Conservation (phyloP, 2,113 vertebrate genomes). For the Buteo buteo region DNA sequence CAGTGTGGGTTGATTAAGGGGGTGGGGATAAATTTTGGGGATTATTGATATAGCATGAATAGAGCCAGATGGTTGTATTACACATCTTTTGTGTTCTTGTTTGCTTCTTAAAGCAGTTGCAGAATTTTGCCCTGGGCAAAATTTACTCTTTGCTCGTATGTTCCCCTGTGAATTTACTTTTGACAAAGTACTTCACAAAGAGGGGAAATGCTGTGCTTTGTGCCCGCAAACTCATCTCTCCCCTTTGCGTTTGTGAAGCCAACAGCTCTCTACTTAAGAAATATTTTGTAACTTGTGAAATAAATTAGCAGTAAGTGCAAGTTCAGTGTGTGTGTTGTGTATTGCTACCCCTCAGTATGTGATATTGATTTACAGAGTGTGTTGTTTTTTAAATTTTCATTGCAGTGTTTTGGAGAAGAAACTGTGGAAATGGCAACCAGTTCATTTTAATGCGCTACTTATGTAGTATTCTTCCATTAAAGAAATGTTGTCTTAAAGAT, state of each 20-base stretch:
- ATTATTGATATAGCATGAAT: constrained; percentile 72
- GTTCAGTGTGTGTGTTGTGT: neutral
- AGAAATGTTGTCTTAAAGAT: constrained; percentile 51
- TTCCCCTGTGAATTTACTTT: constrained; percentile 74
- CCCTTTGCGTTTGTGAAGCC: constrained; percentile 58
- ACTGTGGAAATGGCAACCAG: constrained; percentile 2
- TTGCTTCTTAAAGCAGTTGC: constrained; percentile 78
- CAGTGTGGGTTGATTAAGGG: constrained; percentile 75
- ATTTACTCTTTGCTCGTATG: constrained; percentile 70
- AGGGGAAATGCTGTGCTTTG: constrained; percentile 21
- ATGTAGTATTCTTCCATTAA: constrained; percentile 10
- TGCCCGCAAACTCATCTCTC: neutral
- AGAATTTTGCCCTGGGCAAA: constrained; percentile 77
- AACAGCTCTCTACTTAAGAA: constrained; percentile 57
- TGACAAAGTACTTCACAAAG: constrained; percentile 66
- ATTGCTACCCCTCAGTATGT: neutral
- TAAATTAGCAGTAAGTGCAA: constrained; percentile 53
- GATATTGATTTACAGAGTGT: neutral
- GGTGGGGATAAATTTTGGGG: constrained; percentile 72
- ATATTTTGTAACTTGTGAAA: constrained; percentile 64
- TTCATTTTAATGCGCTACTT: neutral
- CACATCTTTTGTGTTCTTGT: constrained; percentile 75
- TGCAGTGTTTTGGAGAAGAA: neutral
- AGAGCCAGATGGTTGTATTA: constrained; percentile 73
- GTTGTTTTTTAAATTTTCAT: neutral